A percentile compares a stretch with the other conserved stretches of the same genome.
Conservation (phyloP, 2,797 vertebrate species). For the Periparus ater region DNA sequence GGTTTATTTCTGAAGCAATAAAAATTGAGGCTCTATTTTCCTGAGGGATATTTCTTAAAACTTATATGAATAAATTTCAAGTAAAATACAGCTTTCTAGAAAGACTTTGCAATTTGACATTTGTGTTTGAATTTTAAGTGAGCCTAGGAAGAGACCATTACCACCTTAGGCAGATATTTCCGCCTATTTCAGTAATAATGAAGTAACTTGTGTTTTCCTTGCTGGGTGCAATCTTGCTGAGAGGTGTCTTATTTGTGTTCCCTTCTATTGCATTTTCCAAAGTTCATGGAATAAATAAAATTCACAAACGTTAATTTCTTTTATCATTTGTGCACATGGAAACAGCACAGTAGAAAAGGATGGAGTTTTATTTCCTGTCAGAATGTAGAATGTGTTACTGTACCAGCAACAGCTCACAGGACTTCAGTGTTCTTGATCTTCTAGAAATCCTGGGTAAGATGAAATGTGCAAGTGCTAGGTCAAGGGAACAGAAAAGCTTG, state of each 20-base stretch:
- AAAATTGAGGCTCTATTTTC: slow-evolving; percentile 36
- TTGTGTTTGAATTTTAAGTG: slow-evolving; percentile 62
- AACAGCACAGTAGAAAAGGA: slow-evolving; percentile 2
- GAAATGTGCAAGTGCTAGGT: slow-evolving; percentile 1
- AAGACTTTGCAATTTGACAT: slow-evolving; percentile 52
- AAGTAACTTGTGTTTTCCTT: slow-evolving; percentile 28
- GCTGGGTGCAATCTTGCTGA: slow-evolving; percentile 10
- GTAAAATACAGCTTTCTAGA: slow-evolving; percentile 46
- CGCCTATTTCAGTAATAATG: slow-evolving; percentile 62
- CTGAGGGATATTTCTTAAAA: slow-evolving; percentile 50
- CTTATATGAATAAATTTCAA: slow-evolving; percentile 63
- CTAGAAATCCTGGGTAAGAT: slow-evolving; percentile 20
- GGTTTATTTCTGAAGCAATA: slow-evolving; percentile 25
- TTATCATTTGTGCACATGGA: slow-evolving; percentile 29
- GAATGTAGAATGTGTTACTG: background rate
- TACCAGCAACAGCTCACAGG: background rate
- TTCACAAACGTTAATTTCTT: slow-evolving; percentile 67
- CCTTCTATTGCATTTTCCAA: slow-evolving; percentile 31
- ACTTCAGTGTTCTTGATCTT: slow-evolving; percentile 28
- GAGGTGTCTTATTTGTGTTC: slow-evolving; percentile 56
- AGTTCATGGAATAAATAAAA: slow-evolving; percentile 41
- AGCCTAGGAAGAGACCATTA: slow-evolving; percentile 35
- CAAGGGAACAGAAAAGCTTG: slow-evolving; percentile 25
- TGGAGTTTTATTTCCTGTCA: background rate
- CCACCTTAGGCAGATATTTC: slow-evolving; percentile 32